Conservation (phyloP, 2,797 vertebrate genomes). For the Parambassis ranga region DNA sequence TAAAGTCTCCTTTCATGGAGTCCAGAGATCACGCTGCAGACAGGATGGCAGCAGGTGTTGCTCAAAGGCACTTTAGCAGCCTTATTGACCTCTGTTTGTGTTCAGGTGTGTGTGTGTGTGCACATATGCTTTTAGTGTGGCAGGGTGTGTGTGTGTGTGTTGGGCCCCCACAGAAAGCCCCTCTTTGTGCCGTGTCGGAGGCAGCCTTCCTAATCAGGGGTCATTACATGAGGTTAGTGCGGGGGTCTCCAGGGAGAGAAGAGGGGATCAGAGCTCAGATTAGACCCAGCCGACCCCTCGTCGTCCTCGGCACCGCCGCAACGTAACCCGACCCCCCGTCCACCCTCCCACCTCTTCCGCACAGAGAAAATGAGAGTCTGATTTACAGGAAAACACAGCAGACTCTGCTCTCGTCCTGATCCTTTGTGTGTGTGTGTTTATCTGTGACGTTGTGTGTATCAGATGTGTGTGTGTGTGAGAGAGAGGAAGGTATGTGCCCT, state of each 20-base stretch:
- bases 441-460: conserved; percentile 3
- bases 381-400: conserved; percentile 53
- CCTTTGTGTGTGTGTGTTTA: conserved; percentile 13
- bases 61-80: too few species aligned
- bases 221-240: conserved; percentile 78
- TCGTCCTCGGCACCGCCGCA: conserved; percentile 47
- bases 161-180: conserved; percentile 66
- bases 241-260: conserved; percentile 64
- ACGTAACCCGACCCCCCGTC: conserved; percentile 52
- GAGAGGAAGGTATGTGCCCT: conserved; percentile 54
- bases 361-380: conserved; percentile 34
- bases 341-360: neutral
- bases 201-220: conserved; percentile 77
- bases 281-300: conserved; percentile 66
- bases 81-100: too few species aligned
- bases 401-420: neutral
- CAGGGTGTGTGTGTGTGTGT: conserved; percentile 22
- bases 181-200: conserved; percentile 71
- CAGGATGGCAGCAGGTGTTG: too few species aligned
- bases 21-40: too few species aligned
- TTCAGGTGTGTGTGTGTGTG: conserved; percentile 10
- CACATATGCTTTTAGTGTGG: neutral
- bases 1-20: too few species aligned
- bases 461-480: neutral
- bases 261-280: conserved; percentile 75